Evolutionary conservation across 2,797 vertebrate species (phyloP).

Genomic region (Peromyscus attwateri): DNA sequence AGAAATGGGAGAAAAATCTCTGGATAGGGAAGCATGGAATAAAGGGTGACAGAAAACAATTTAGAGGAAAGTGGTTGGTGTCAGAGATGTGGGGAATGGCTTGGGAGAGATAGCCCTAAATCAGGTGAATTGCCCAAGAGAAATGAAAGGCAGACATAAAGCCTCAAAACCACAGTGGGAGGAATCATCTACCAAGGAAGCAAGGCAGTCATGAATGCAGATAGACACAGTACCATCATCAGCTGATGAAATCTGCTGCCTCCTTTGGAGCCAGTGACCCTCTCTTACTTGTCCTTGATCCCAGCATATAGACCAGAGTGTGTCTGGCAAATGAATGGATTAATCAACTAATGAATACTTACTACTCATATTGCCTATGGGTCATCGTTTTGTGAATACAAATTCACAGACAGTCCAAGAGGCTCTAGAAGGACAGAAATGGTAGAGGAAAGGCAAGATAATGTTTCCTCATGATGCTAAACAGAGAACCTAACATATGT

Average conservation of each 20-base stretch:
- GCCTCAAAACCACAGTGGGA: background rate
- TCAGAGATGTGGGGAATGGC: background rate
- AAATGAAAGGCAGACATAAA: background rate
- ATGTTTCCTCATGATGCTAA: background rate
- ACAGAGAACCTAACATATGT: background rate
- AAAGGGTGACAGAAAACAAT: background rate
- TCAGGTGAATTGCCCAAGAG: background rate
- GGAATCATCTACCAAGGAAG: constrained; percentile 3
- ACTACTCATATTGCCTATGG: background rate
- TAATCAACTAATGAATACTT: constrained; percentile 16
- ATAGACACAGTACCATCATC: background rate
- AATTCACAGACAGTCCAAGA: constrained; percentile 16
- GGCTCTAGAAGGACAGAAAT: background rate
- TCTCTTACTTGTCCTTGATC: constrained; percentile 28
- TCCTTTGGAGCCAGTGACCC: background rate
- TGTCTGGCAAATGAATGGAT: constrained; percentile 14
- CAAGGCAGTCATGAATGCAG: background rate
- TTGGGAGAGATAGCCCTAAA: background rate
- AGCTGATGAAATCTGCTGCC: background rate
- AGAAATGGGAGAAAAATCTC: constrained; percentile 25
- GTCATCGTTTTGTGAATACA: background rate
- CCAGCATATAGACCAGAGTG: background rate
- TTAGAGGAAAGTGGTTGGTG: background rate
- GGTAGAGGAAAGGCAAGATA: background rate
- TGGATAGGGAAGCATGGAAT: background rate